Evolutionary conservation across 2,888 invertebrate genomes (phyloP).

Genomic region (Yponomeuta evonymella): DNA sequence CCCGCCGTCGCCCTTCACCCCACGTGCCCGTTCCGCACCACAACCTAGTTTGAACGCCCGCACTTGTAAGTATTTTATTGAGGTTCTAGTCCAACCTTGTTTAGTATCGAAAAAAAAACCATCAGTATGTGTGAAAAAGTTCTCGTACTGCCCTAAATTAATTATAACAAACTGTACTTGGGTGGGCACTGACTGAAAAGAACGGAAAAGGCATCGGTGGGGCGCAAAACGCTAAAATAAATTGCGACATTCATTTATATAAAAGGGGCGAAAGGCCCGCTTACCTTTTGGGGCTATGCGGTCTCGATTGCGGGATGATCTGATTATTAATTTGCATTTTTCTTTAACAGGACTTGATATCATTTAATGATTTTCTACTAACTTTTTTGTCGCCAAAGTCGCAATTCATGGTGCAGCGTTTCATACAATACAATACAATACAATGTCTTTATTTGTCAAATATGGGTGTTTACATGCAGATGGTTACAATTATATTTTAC

Average conservation of each 20-base stretch:
- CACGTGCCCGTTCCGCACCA: not conserved
- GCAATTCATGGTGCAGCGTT: too few species aligned
- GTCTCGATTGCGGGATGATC: not conserved
- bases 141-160: not conserved
- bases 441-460: too few species aligned
- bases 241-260: constrained; percentile 18
- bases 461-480: too few species aligned
- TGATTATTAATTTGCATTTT: too few species aligned
- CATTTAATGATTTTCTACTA: too few species aligned
- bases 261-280: not conserved
- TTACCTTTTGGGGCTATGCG: constrained; percentile 1
- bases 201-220: constrained; percentile 12
- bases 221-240: constrained; percentile 23
- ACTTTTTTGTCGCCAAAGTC: too few species aligned
- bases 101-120: not conserved
- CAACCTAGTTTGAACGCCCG: not conserved
- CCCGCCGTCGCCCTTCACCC: not conserved
- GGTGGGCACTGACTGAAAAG: not conserved
- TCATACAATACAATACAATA: too few species aligned
- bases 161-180: constrained; percentile 6
- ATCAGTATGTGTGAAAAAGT: not conserved
- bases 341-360: too few species aligned
- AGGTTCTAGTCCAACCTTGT: not conserved
- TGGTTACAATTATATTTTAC: too few species aligned
- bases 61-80: not conserved